Percentiles rank a stretch among this genome's conserved stretches.
Evolutionary conservation across 2,888 invertebrate species (phyloP).

Genomic region (Eupithecia exiguata): DNA sequence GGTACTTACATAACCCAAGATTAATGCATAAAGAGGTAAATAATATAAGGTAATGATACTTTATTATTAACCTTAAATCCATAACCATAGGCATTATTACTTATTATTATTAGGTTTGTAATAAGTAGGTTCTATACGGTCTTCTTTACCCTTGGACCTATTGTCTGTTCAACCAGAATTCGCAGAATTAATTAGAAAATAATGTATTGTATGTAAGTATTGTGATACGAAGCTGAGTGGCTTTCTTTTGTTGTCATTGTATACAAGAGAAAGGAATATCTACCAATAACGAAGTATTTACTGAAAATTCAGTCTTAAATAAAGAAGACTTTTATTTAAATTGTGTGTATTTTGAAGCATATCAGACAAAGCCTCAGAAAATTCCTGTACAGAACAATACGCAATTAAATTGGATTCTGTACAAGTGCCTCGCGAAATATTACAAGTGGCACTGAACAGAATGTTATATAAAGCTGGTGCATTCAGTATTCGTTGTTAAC

Average conservation of each 20-base stretch:
- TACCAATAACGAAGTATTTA: neutral
- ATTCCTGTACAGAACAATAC: constrained; percentile 35
- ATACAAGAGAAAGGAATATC: neutral
- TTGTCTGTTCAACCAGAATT: neutral
- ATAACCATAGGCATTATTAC: too few relatives aligned
- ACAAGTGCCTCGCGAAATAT: constrained; percentile 39
- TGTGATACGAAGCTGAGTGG: neutral
- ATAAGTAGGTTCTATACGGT: neutral
- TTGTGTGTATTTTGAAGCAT: constrained; percentile 15
- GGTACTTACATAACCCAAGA: too few relatives aligned
- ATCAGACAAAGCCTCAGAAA: constrained; percentile 19
- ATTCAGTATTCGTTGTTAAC: neutral
- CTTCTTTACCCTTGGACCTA: neutral
- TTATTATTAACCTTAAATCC: too few relatives aligned
- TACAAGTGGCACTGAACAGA: constrained; percentile 18
- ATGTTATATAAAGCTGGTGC: constrained; percentile 2
- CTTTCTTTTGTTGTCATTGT: neutral
- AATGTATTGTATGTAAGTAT: neutral
- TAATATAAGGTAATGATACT: too few relatives aligned
- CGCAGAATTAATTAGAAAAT: neutral
- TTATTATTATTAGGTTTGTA: neutral
- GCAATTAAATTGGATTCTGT: constrained; percentile 52
- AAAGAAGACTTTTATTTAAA: neutral
- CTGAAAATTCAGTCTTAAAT: neutral
- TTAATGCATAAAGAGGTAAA: too few relatives aligned